Evolutionary conservation across 2,797 vertebrate genomes (phyloP), one percentile per base, ranked within the genome.

Genomic region (Microctenopoma stevenorrisi): DNA sequence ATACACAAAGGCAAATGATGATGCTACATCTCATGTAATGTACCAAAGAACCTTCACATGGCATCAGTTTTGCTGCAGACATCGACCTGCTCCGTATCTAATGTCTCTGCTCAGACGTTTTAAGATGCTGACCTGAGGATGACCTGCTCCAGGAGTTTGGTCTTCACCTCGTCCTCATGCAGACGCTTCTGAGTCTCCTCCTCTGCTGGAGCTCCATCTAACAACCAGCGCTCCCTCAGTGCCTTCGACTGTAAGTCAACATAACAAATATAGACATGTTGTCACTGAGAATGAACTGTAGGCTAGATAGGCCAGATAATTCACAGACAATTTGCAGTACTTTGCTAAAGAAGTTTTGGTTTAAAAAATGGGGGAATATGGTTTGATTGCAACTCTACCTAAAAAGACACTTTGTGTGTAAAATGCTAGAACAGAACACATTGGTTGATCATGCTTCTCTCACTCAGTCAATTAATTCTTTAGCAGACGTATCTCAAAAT

Each of bases 191-290:
- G 94, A 61, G 94, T 96, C 85, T 96, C 95, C 0, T 96, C 96
- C 33, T 97, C 97, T 37, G 96, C 95, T 0, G 95, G 96, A 0
- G 96, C 95, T 2, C 97, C 97, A 54, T 98, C 97, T 85, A 98
- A 88, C 90, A 98, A 94, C 97, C 97, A 99, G 82, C 96, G 94
- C 81, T 98, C 97, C 77, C 97, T 93, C 88, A 99, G 85, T 0
- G 96, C 93, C 94, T 99, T 99, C 43, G 96, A 98, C 97, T 99
- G 78, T 37, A 77, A 47, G 18, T 26, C 16, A 25, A 67, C 37
- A 81, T 6, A 40, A 59, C 28, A 58, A 40, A 74, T 25, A 64
- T 7, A 2, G 4, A 59, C 4, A 51, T 12, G 28, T 18, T 40
- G 4, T 12, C 28, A 22, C 9, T 47, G 4, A 44, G 13, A 64